Evolutionary conservation across 2,113 vertebrate genomes (phyloP), one percentile per base, ranked within the genome.

Genomic region (Lasiurus cinereus): DNA sequence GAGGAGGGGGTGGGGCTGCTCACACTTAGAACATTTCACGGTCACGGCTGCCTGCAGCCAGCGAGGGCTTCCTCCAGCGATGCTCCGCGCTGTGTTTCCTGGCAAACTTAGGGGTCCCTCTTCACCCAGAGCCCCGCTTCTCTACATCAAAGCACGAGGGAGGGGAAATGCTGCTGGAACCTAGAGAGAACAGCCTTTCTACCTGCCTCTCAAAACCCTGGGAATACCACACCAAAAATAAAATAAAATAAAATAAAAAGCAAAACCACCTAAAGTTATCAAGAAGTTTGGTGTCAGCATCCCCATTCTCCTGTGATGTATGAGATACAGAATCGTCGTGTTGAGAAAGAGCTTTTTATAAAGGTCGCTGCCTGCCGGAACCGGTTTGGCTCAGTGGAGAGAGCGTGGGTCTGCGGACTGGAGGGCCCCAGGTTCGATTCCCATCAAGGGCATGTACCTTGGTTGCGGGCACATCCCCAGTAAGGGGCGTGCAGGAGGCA

Each of bases 91-190:
- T 93, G 43, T 46, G 8, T 8, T 0, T 22, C 88, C 91, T 16
- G 74, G 88, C 70, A 91, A 93, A 92, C 92, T 90, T 97, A 96
- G 94, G 90, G 73, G 80, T 76, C 67, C 74, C 52, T 84, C 83
- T 85, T 54, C 8, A 73, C 76, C 91, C 67, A 87, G 82, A 96
- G 83, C 46, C 3, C 0, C 4, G 91, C 33, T 95, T 97, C 94
- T 97, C 76, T 77, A 31, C 46, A 82, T 64, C 46, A 46, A 72
- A 76, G 82, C 62, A 15, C 0, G 15, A 83, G 62, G 39, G 82
- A 36, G 36, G 52, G 69, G 36, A 73, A 12, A 33, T 11, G 36
- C 24, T 11, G 48, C 72, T 31, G 50, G 21, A 48, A 69, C 11
- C 77, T 79, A 16, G 64, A 94, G 16, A 79, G 76, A 93, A 33